Evolutionary conservation across 2,888 invertebrate genomes (phyloP), one percentile per base, ranked within the genome.

Genomic region (Thalpophila matura): DNA sequence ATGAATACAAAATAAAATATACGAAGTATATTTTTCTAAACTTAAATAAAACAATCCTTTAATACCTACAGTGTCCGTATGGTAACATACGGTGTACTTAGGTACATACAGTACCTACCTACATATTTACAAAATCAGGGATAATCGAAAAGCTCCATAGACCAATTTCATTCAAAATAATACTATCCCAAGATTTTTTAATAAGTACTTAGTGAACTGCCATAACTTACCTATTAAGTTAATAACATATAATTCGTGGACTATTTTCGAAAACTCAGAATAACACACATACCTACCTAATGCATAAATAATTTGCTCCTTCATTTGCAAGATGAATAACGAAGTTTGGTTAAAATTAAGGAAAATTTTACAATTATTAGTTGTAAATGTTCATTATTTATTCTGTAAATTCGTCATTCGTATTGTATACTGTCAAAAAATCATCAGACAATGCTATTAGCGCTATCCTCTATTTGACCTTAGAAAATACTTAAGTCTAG

Each of bases 321-420:
- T 46, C 38, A 35, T 47, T 29, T 40, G 10, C 22, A 56, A 74
- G 47, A 74, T 33, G 18, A 26, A 43, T 55, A 66, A 51, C 29
- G 29, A 49, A 26, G 47, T 56, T 74, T 49, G 35, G 51, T 71
- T 29, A 9, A 40, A 74, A 74, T 61, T 49, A 49, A 74, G 73
- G 54, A 72, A 58, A 59, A 65, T 38, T 49, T 4, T 18, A 38
- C 40, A 43, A 49, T 43, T 65, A 55, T 66, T 53, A 42, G 35
- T 45, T 43, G 14, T 51, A 49, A 61, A 58, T 60, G 58, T 51
- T 53, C 27, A 58, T 68, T 62, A 69, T 54, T 46, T 63, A 47
- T 53, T 33, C 27, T 31, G 24, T 16, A 10, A 29, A 60, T 60
- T 68, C 42, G 51, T 71, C 63, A 53, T 43, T 55, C 62, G 14